Conservation (phyloP, 1,140 invertebrate genomes). For the Aleiodes sp. region DNA sequence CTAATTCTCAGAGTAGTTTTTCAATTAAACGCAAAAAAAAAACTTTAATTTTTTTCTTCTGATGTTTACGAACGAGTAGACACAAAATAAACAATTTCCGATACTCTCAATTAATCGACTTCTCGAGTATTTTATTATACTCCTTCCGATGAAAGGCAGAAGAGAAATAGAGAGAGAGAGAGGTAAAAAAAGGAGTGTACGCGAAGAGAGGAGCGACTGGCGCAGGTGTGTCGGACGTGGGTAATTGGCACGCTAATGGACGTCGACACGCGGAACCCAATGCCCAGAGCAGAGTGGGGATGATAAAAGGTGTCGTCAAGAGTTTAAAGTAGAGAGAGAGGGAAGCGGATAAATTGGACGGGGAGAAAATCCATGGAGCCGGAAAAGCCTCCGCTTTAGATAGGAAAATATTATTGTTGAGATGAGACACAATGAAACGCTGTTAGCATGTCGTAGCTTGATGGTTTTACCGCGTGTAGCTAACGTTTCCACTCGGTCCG, state of each 20-base stretch:
- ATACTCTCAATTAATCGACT: conserved; percentile 4
- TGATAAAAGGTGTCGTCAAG: conserved; percentile 30
- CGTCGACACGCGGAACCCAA: conserved; percentile 33
- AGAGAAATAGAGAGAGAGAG: not conserved
- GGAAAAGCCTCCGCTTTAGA: conserved; percentile 25
- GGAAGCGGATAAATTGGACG: not conserved
- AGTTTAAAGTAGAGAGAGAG: conserved; percentile 22
- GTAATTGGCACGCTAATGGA: conserved; percentile 51
- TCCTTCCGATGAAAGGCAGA: too few species aligned
- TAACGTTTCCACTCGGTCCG: not conserved
- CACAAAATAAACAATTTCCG: not conserved
- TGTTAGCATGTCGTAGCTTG: not conserved
- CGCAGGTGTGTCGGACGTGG: conserved; percentile 43
- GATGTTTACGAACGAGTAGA: not conserved
- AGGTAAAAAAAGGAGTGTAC: conserved; percentile 25
- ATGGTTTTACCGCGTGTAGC: not conserved
- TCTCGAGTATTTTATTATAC: too few species aligned
- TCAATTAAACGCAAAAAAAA: too few species aligned
- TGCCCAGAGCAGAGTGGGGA: not conserved
- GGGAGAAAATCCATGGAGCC: conserved; percentile 39
- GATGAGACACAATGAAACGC: conserved; percentile 10
- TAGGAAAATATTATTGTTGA: conserved; percentile 30
- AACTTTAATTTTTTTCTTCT: not conserved
- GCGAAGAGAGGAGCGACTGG: conserved; percentile 25
- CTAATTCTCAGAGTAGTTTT: too few species aligned